Percentiles rank a stretch among this genome's conserved stretches.
Evolutionary conservation across 2,888 invertebrate genomes (phyloP).

Genomic region (Strigamia maritima): DNA sequence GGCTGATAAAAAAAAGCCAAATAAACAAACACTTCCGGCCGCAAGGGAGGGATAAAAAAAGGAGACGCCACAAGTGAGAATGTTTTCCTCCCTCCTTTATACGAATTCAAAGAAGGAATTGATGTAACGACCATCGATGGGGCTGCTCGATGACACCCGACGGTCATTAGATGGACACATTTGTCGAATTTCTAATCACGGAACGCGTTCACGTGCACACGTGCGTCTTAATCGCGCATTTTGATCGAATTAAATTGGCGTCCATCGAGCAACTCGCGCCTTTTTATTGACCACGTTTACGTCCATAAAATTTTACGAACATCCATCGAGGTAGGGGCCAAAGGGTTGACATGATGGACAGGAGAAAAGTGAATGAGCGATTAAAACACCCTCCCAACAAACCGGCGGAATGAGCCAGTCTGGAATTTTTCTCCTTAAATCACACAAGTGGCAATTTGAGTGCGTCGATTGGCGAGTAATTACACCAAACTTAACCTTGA

Average conservation of each 20-base stretch:
- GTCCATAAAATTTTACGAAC: slow-evolving; percentile 15
- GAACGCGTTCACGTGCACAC: background rate
- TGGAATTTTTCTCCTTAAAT: slow-evolving; percentile 35
- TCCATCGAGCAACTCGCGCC: slow-evolving; percentile 10
- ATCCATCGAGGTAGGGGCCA: slow-evolving; percentile 10
- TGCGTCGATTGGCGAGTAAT: slow-evolving; percentile 35
- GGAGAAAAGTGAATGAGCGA: background rate
- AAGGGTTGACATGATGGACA: slow-evolving; percentile 16
- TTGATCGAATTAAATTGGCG: slow-evolving; percentile 10
- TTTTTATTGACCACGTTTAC: slow-evolving; percentile 15
- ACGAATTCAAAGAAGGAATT: slow-evolving; percentile 14
- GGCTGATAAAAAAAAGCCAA: background rate
- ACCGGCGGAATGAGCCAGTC: background rate
- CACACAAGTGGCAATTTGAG: slow-evolving; percentile 35
- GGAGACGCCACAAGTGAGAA: slow-evolving; percentile 8
- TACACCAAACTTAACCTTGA: slow-evolving; percentile 7
- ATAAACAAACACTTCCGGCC: slow-evolving; percentile 15
- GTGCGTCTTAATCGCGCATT: slow-evolving; percentile 15
- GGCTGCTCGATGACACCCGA: slow-evolving; percentile 9
- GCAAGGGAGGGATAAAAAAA: slow-evolving; percentile 9
- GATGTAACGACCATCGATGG: slow-evolving; percentile 1
- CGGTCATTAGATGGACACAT: slow-evolving; percentile 15
- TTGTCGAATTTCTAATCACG: slow-evolving; percentile 15
- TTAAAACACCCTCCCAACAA: slow-evolving; percentile 4
- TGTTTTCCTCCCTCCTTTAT: slow-evolving; percentile 10